phyloP scores from a whole-genome alignment of 2,113 vertebrate species.

The Mionectes macconnelli region DNA sequence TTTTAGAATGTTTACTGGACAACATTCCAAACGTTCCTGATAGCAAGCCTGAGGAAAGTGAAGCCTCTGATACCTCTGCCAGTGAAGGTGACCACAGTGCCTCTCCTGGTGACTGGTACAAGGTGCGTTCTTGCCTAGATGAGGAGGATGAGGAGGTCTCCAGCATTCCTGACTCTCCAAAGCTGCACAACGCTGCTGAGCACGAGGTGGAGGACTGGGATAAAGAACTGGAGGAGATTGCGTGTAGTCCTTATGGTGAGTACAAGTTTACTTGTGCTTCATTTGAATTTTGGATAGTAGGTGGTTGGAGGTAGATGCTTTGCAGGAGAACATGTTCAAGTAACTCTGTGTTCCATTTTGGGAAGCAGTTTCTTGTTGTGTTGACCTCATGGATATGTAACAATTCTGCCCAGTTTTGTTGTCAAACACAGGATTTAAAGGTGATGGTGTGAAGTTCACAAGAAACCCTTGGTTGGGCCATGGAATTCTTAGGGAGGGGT shows the following conservation, averaged over 20 bases:
- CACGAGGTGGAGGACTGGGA: constrained; percentile 74
- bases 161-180: not conserved
- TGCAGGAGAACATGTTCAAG: not conserved
- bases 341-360: not conserved
- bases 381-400: not conserved
- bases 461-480: not conserved
- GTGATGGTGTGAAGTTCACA: not conserved
- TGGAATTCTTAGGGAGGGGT: not conserved
- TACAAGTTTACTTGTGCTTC: not conserved
- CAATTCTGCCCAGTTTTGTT: not conserved
- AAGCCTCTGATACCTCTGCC: not conserved
- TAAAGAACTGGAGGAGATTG: constrained; percentile 66
- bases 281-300: not conserved
- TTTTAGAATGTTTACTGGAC: constrained; percentile 3
- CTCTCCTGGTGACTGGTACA: not conserved
- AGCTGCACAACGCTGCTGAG: not conserved
- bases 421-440: not conserved
- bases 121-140: not conserved
- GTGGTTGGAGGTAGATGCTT: not conserved
- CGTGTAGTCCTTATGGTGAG: constrained; percentile 72
- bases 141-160: not conserved
- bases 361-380: not conserved
- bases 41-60: not conserved
- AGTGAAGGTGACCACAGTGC: not conserved
- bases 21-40: not conserved